These are phyloP conservation scores for Napeogenes sylphis DNA, from an alignment of 2,888 invertebrate species.

Conservation along the genomic window DNA sequence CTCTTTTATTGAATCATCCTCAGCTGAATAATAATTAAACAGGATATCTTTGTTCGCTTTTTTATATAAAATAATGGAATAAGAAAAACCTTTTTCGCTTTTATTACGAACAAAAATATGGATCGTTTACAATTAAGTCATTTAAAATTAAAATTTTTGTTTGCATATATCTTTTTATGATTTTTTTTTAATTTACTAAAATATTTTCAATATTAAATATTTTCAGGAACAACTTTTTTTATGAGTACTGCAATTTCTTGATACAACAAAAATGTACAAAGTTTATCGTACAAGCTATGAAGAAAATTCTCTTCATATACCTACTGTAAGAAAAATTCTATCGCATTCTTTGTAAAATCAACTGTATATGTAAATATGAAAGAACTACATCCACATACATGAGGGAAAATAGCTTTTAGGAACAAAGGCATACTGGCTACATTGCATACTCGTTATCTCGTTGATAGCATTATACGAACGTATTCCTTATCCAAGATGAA, in stretches of 20 bases:
- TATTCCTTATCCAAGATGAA: not conserved
- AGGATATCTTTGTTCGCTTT: not conserved
- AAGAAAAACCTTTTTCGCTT: not conserved
- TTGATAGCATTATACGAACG: not conserved
- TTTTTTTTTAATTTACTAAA: no score
- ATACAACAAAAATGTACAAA: not conserved
- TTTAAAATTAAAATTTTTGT: no score
- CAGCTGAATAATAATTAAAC: conserved; percentile 9
- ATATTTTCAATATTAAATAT: no score
- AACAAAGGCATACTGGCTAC: conserved; percentile 4
- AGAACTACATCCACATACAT: conserved; percentile 3
- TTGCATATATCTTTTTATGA: no score
- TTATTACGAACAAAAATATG: no score
- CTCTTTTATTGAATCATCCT: conserved; percentile 4
- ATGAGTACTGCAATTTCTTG: not conserved
- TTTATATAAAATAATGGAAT: not conserved
- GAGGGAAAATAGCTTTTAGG: not conserved
- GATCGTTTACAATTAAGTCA: no score
- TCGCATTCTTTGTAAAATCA: not conserved
- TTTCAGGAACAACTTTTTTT: not conserved
- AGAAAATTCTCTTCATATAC: not conserved
- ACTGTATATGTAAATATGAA: conserved; percentile 3
- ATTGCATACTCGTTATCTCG: conserved; percentile 1
- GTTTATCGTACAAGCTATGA: not conserved
- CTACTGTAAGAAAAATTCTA: not conserved